These are phyloP conservation scores for Linurgus olivaceus DNA, from an alignment of 2,797 vertebrate species.

Conservation along the genomic window DNA sequence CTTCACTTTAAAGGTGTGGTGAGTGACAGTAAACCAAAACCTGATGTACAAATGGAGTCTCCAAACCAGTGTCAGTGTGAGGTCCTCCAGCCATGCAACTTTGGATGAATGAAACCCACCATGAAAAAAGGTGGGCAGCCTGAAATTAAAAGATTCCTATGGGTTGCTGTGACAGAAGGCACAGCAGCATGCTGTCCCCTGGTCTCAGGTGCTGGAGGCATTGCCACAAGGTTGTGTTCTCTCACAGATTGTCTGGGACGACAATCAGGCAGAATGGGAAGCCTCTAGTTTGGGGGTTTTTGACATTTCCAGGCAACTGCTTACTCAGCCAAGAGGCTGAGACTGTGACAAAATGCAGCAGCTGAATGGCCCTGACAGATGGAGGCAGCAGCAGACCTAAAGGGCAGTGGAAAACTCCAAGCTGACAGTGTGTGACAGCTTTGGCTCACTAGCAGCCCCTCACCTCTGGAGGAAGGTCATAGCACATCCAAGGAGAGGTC, in stretches of 20 bases:
- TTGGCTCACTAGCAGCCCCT: neutral
- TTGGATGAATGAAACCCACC: neutral
- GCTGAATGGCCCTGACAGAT: neutral
- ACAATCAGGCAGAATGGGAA: neutral
- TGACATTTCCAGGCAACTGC: neutral
- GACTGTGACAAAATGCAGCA: neutral
- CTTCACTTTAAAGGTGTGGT: neutral
- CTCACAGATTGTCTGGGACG: neutral
- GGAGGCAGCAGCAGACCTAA: neutral
- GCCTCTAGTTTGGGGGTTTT: neutral
- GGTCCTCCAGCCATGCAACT: neutral
- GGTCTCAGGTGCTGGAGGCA: neutral
- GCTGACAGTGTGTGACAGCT: neutral
- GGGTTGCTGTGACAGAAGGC: neutral
- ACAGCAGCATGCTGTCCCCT: neutral
- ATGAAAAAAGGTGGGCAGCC: neutral
- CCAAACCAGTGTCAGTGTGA: neutral
- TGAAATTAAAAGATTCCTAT: neutral
- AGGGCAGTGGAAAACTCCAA: neutral
- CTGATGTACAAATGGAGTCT: neutral
- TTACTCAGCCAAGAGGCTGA: neutral
- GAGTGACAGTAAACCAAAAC: neutral
- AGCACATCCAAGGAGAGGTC: neutral
- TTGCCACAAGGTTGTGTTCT: neutral
- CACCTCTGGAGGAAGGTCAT: fast-evolving